phyloP scores from a whole-genome alignment of 2,888 invertebrate genomes.

The Augochlorella aurata region DNA sequence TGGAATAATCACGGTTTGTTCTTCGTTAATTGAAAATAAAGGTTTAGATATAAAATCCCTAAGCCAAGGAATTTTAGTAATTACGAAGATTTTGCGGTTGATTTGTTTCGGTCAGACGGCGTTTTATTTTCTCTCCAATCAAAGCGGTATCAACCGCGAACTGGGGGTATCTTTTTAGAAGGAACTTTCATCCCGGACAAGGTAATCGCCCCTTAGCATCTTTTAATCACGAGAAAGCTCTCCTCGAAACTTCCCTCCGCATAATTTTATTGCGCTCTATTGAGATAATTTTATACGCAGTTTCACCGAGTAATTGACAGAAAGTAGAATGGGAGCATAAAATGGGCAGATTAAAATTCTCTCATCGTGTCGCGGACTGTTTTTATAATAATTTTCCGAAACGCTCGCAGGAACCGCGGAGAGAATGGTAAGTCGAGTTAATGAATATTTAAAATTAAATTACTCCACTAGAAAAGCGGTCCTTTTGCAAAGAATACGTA shows the following conservation, averaged over 20 bases:
- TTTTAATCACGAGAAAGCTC: conserved; percentile 49
- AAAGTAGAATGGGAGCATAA: conserved; percentile 8
- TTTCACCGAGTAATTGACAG: conserved; percentile 19
- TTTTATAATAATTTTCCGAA: not conserved
- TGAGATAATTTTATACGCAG: conserved; percentile 20
- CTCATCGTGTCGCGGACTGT: not conserved
- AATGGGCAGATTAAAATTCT: not conserved
- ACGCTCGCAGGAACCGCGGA: not conserved
- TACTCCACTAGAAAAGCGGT: not conserved
- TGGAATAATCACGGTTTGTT: not conserved
- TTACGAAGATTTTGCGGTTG: conserved; percentile 35
- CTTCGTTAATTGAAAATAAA: conserved; percentile 4
- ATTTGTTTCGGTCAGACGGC: conserved; percentile 19
- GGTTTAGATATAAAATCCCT: not conserved
- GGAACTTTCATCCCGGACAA: conserved; percentile 39
- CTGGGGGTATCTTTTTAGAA: conserved; percentile 35
- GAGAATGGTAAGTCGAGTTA: not conserved
- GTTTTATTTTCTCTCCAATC: conserved; percentile 46
- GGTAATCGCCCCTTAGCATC: conserved; percentile 42
- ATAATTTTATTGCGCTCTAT: conserved; percentile 46
- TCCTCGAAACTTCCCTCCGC: conserved; percentile 22
- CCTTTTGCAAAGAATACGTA: not conserved
- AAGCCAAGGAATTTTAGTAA: conserved; percentile 6
- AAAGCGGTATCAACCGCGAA: conserved; percentile 50
- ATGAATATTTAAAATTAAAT: not conserved